Percentiles rank a stretch among this genome's conserved stretches.
Evolutionary conservation across 2,797 vertebrate genomes (phyloP).

Genomic region (Micromesistius poutassou): DNA sequence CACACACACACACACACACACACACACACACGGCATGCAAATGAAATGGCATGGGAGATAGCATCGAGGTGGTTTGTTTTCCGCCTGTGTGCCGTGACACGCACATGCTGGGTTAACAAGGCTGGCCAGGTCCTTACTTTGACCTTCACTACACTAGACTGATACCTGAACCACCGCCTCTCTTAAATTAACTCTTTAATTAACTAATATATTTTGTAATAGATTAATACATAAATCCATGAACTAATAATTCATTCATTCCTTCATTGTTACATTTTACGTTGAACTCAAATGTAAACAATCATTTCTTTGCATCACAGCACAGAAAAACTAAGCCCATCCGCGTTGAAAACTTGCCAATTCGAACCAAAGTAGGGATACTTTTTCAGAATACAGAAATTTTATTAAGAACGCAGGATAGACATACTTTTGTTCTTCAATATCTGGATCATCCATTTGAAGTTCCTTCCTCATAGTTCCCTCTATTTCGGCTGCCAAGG

Average conservation of each 20-base stretch:
- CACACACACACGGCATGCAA: background rate
- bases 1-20: no score
- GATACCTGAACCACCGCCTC: background rate
- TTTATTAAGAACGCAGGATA: background rate
- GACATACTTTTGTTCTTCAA: constrained; percentile 85
- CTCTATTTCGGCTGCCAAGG: constrained; percentile 96
- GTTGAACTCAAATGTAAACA: background rate
- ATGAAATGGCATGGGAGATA: background rate
- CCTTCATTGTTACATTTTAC: background rate
- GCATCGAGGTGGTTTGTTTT: background rate
- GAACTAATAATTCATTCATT: background rate
- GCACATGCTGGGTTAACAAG: background rate
- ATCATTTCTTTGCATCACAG: background rate
- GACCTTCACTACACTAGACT: background rate
- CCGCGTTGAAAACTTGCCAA: no score
- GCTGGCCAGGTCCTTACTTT: background rate
- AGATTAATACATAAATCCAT: background rate
- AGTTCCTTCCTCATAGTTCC: constrained; percentile 98
- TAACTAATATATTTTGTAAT: background rate
- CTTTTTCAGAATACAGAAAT: background rate
- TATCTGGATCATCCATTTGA: constrained; percentile 88
- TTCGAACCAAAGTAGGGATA: background rate
- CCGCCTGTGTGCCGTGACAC: no score
- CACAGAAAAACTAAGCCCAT: background rate
- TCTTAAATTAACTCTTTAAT: background rate